Conservation (phyloP, 1,140 invertebrate species). For the Drosophila pseudoobscura region DNA sequence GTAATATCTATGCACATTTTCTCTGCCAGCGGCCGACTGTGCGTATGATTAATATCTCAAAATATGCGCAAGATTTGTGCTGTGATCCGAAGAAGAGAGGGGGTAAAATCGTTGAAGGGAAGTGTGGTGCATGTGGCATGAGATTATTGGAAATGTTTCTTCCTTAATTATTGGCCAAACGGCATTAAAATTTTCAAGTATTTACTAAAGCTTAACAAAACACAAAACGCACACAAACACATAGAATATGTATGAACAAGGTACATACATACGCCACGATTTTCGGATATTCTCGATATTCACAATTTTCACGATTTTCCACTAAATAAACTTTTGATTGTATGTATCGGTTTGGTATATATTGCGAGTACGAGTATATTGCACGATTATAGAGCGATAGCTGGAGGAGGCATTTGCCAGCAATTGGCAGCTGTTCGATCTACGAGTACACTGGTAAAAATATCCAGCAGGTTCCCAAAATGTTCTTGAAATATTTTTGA, state of each 20-base stretch:
- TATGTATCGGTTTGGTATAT: constrained; percentile 21
- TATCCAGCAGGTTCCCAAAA: too few relatives aligned
- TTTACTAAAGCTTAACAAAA: constrained; percentile 79
- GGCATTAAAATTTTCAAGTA: constrained; percentile 80
- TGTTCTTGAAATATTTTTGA: background rate
- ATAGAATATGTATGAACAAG: constrained; percentile 13
- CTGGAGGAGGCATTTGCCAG: constrained; percentile 44
- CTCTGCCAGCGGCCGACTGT: constrained; percentile 36
- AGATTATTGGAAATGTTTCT: constrained; percentile 51
- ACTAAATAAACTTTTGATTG: constrained; percentile 35
- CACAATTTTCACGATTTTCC: constrained; percentile 23
- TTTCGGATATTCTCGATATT: constrained; percentile 11
- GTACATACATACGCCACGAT: too few relatives aligned
- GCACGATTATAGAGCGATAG: background rate
- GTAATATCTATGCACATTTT: constrained; percentile 45
- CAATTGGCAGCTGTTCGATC: constrained; percentile 59
- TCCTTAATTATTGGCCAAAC: constrained; percentile 77
- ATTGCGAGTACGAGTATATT: constrained; percentile 28
- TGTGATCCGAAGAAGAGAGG: constrained; percentile 16
- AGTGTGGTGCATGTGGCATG: background rate
- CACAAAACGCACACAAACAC: constrained; percentile 28
- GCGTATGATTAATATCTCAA: constrained; percentile 74
- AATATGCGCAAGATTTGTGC: constrained; percentile 34
- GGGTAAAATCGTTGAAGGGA: background rate
- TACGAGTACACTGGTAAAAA: constrained; percentile 33